phyloP scores from a whole-genome alignment of 2,888 invertebrate species.

The Neria commutata region DNA sequence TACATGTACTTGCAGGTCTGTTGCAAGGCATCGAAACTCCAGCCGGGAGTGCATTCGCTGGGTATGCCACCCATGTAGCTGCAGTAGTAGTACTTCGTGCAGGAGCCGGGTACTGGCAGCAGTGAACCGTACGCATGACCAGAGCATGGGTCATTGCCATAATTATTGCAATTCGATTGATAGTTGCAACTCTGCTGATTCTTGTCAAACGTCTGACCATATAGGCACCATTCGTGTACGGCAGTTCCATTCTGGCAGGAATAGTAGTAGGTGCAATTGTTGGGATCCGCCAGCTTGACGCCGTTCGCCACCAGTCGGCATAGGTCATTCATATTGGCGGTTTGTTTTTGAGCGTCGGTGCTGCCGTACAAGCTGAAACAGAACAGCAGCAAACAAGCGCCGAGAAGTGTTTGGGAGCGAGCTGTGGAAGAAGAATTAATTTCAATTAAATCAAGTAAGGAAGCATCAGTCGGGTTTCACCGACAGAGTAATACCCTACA shows the following conservation, averaged over 20 bases:
- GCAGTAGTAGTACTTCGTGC: slow-evolving; percentile 41
- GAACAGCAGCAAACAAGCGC: too few relatives aligned
- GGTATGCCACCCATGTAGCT: slow-evolving; percentile 22
- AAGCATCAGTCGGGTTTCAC: too few relatives aligned
- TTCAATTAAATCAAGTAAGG: too few relatives aligned
- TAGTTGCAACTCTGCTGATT: slow-evolving; percentile 36
- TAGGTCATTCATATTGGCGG: slow-evolving; percentile 36
- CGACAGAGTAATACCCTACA: too few relatives aligned
- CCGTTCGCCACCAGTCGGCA: slow-evolving; percentile 37
- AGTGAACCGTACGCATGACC: slow-evolving; percentile 31
- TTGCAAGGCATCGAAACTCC: slow-evolving; percentile 36
- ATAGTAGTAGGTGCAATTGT: slow-evolving; percentile 37
- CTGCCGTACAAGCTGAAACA: too few relatives aligned
- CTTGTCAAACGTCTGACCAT: slow-evolving; percentile 35
- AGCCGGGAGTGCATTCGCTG: slow-evolving; percentile 35
- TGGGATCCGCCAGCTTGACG: slow-evolving; percentile 29
- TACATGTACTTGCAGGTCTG: slow-evolving; percentile 37
- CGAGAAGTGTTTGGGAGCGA: too few relatives aligned
- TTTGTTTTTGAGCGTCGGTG: too few relatives aligned
- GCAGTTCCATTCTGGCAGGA: slow-evolving; percentile 32
- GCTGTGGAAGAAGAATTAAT: too few relatives aligned
- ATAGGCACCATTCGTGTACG: slow-evolving; percentile 25
- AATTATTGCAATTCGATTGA: slow-evolving; percentile 24
- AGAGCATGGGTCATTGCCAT: slow-evolving; percentile 31
- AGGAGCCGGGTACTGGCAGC: slow-evolving; percentile 33